Evolutionary conservation across 2,888 invertebrate species (phyloP).

Genomic region (Drosophila villosipedis): DNA sequence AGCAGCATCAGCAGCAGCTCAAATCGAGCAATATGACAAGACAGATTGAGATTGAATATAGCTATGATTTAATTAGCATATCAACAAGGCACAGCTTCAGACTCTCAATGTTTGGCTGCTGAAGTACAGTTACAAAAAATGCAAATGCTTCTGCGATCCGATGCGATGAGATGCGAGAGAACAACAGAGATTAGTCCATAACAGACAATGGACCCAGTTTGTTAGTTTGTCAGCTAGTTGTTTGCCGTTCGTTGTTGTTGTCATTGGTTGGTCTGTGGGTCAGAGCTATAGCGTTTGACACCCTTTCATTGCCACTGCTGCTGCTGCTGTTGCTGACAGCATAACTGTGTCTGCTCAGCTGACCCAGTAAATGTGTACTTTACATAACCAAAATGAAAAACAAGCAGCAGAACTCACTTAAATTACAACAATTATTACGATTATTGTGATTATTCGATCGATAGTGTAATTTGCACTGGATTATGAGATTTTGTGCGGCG

Average conservation of each 20-base stretch:
- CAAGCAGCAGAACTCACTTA: constrained; percentile 13
- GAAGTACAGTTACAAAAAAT: constrained; percentile 63
- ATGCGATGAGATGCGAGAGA: not conserved
- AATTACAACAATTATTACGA: constrained; percentile 34
- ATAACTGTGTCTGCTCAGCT: constrained; percentile 34
- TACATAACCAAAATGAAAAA: constrained; percentile 48
- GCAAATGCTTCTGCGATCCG: constrained; percentile 53
- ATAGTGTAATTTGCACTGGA: constrained; percentile 22
- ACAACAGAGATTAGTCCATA: constrained; percentile 50
- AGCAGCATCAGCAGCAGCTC: constrained; percentile 17
- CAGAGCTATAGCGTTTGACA: constrained; percentile 65
- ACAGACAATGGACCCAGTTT: constrained; percentile 56
- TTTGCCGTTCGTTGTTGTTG: constrained; percentile 2
- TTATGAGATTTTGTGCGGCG: constrained; percentile 8
- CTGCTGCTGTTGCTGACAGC: not conserved
- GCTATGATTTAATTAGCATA: constrained; percentile 72
- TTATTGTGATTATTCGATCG: constrained; percentile 1
- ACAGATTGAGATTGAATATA: constrained; percentile 65
- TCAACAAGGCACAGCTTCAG: constrained; percentile 53
- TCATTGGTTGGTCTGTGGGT: constrained; percentile 55
- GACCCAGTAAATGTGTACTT: constrained; percentile 48
- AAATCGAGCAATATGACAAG: constrained; percentile 66
- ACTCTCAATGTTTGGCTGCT: not conserved
- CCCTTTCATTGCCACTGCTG: constrained; percentile 42
- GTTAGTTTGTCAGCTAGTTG: constrained; percentile 18